These are phyloP conservation scores for Felis chaus DNA, from an alignment of 2,113 vertebrate genomes.

Conservation along the genomic window DNA sequence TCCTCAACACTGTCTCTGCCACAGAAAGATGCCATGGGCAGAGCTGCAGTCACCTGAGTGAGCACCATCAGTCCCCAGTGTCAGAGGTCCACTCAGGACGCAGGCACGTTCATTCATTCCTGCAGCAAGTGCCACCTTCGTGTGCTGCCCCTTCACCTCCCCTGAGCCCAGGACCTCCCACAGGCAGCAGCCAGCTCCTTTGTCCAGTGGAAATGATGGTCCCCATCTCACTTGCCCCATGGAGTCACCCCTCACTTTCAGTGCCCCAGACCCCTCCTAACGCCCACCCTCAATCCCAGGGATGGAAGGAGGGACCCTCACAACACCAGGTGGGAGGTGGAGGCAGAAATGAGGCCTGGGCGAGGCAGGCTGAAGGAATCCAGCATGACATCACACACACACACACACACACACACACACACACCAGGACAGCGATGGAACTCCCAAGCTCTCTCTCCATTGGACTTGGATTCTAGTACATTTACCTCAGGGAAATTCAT, in stretches of 20 bases:
- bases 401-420: not conserved
- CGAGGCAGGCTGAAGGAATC: not conserved
- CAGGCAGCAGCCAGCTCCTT: not conserved
- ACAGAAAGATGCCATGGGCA: not conserved
- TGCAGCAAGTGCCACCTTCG: not conserved
- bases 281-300: not conserved
- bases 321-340: not conserved
- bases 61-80: not conserved
- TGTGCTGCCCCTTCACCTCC: fast-evolving
- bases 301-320: not conserved
- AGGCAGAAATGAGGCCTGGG: not conserved
- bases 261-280: not conserved
- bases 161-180: not conserved
- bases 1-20: not conserved
- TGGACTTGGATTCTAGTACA: not conserved
- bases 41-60: not conserved
- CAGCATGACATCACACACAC: not conserved
- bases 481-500: not conserved
- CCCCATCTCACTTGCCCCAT: not conserved
- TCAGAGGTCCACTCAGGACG: too few species aligned
- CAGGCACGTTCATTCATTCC: not conserved
- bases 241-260: not conserved
- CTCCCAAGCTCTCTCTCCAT: not conserved
- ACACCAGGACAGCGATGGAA: not conserved
- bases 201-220: not conserved